Evolutionary conservation across 2,797 vertebrate genomes (phyloP), one percentile per base, ranked within the genome.

Genomic region (Lithobates sylvaticus): DNA sequence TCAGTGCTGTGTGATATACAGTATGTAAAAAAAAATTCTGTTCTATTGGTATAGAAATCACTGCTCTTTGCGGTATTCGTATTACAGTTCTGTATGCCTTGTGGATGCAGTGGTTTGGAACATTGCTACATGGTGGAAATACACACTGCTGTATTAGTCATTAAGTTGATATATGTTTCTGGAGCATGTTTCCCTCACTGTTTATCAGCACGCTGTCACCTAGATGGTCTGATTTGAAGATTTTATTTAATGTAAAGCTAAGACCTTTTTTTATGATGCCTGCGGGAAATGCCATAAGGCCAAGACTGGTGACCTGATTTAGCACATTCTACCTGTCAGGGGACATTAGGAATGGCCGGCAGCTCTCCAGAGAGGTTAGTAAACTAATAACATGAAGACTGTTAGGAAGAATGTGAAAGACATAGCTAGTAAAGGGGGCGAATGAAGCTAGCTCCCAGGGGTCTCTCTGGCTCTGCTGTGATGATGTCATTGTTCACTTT

Each of bases 181-280:
- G 65, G 65, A 67, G 10, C 65, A 67, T 67, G 65, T 29, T 67
- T 10, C 65, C 65, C 65, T 67, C 27, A 29, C 65, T 67, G 65
- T 67, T 67, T 67, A 67, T 67, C 27, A 29, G 65, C n/a, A 26
- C 3, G 13, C 65, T 67, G 65, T 67, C 65, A 67, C 10, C 65
- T 26, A 29, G 5, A 67, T 67, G 65, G 65, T 27, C 65, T 67
- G 65, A 67, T 67, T 26, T 67, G 65, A 67, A 67, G 65, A 67
- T 67, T 67, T 27, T 67, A 67, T 67, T 67, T 67, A 10, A 67
- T 67, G 65, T 67, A 67, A 67, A 67, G 65, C 65, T 67, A 67
- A 67, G 26, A 67, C 27, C 26, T 26, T 67, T 67, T 54, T 67
- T 29, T 67, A 67, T 29, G 27, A 67, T 67, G 65, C 65, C 65